Evolutionary conservation across 2,888 invertebrate genomes (phyloP), one percentile per base, ranked within the genome.

Genomic region (Loripinus fragilis): DNA sequence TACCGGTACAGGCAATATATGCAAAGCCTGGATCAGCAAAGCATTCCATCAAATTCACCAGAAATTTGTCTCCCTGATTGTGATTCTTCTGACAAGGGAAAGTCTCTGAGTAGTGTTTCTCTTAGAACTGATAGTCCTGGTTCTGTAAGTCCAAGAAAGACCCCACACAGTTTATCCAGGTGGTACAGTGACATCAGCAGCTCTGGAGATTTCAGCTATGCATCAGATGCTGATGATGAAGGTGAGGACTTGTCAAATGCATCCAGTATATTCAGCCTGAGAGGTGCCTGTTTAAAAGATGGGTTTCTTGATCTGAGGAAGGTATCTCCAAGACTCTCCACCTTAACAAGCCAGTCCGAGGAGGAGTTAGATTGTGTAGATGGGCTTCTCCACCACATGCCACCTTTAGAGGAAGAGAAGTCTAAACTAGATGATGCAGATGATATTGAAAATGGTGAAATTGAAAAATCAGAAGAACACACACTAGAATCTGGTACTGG

Each of bases 161-260:
- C 74, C 33, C 42, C 71, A 12, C 45, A 50, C 17, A 50, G 66
- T 28, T 42, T 65, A 17, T 41, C 68, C 41, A 74, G 83, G 42
- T 30, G 72, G 73, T 69, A 17, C 0, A 87, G 87, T 81, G 84
- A 83, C 48, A 60, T 76, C 12, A 86, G 85, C 55, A 83, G 85
- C 70, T 78, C 72, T 65, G 78, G 83, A 38, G 81, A 85, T 12
- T 74, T 76, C n/a, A 85, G 83, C 60, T 84, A 87, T 66, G 68
- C 70, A 30, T 85, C 86, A 74, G 89, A 89, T 83, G 89, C 89
- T n/a, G 89, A 89, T 80, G 89, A 89, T 76, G 89, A 89, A 65
- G 77, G 74, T 60, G 87, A 85, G n/a, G 79, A 85, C 30, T 52
- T 64, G 3, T 88, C 88, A 0, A 84, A 81, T 64, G 78, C 85